Percentiles rank a stretch among this genome's conserved stretches.
Conservation (phyloP, 30 jellyfish, hydroid and myxozoan genomes). For the Rhopilema esculentum region DNA sequence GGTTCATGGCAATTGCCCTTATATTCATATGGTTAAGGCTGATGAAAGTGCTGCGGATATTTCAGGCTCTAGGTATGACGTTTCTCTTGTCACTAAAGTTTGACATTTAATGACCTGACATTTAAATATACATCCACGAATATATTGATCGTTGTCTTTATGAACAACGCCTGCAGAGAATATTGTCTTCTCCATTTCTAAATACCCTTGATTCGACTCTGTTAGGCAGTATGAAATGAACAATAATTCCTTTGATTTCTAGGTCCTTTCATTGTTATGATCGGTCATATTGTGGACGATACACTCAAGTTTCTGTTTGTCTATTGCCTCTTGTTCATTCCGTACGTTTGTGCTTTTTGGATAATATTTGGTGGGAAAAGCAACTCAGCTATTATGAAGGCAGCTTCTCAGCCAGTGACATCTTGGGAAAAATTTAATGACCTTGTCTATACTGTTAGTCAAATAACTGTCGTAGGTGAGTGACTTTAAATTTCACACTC, state of each 20-base stretch:
- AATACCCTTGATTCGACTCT: too few species aligned
- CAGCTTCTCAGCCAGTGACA: conserved; percentile 65
- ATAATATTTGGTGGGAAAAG: conserved; percentile 86
- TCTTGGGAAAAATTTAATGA: conserved; percentile 92
- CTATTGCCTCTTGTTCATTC: conserved; percentile 79
- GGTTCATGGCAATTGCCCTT: conserved; percentile 84
- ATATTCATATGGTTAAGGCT: conserved; percentile 89
- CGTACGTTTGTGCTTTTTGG: conserved; percentile 96
- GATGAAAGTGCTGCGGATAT: conserved; percentile 84
- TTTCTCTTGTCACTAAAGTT: background rate
- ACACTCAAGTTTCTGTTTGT: conserved; percentile 83
- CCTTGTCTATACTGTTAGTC: conserved; percentile 90
- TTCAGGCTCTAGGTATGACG: conserved; percentile 77
- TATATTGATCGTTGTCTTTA: too few species aligned
- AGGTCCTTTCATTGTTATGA: conserved; percentile 99
- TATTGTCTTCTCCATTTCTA: too few species aligned
- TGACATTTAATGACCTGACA: too few species aligned
- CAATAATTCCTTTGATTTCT: background rate
- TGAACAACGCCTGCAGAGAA: too few species aligned
- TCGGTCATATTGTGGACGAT: conserved; percentile 89
- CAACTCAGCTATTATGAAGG: conserved; percentile 75
- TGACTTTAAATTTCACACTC: background rate
- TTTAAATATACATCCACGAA: too few species aligned
- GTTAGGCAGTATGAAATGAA: too few species aligned
- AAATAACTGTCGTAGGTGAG: conserved; percentile 89